phyloP scores from a whole-genome alignment of 2,888 invertebrate genomes.

The Lamproptera curius region DNA sequence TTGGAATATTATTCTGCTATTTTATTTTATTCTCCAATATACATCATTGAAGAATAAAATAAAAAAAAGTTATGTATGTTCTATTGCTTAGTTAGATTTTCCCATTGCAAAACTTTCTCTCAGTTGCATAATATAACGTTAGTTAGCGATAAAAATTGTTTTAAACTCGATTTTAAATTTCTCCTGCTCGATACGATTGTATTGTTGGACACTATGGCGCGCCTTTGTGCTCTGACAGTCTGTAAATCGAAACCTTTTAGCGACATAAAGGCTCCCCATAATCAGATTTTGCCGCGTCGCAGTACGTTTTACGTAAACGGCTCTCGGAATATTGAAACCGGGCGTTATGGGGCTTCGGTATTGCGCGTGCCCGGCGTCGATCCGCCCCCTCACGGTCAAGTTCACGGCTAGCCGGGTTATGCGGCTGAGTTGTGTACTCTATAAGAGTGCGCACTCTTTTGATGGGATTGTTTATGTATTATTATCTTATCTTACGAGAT shows the following conservation, averaged over 20 bases:
- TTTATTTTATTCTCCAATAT: no score
- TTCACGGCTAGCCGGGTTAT: conserved; percentile 46
- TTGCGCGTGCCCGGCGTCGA: conserved; percentile 41
- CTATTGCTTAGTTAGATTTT: no score
- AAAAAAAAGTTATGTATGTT: no score
- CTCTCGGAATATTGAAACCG: conserved; percentile 32
- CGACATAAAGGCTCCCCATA: background rate
- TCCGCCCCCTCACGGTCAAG: conserved; percentile 59
- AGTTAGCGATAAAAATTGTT: no score
- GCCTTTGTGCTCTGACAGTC: background rate
- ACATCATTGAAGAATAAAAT: no score
- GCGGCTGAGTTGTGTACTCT: conserved; percentile 17
- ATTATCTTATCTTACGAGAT: background rate
- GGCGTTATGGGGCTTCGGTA: conserved; percentile 54
- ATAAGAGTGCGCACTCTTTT: background rate
- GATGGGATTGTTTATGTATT: background rate
- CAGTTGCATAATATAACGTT: no score
- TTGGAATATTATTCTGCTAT: no score
- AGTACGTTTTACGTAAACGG: conserved; percentile 49
- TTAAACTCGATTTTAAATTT: no score
- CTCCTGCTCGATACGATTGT: no score
- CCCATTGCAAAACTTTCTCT: no score
- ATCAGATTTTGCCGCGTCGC: conserved; percentile 23
- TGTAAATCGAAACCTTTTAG: background rate
- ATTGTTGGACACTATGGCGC: no score